Percentiles rank a stretch among this genome's conserved stretches.
Evolutionary conservation across 2,113 vertebrate genomes (phyloP).

Genomic region (Pelmatolapia mariae): DNA sequence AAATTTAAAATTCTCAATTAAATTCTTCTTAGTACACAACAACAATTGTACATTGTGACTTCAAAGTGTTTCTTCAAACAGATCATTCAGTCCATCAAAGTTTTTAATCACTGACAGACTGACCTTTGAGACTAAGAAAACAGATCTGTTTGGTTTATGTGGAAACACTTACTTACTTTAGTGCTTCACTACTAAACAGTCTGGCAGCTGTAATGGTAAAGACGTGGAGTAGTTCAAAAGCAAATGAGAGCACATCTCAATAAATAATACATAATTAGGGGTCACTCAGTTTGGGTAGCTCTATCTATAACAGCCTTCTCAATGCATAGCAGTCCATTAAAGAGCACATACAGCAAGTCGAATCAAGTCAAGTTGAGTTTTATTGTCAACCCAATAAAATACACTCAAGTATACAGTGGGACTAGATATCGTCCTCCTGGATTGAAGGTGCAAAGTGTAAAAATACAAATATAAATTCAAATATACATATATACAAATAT

Average conservation of each 20-base stretch:
- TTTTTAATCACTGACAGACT: not conserved
- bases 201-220: not conserved
- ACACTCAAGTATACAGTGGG: not conserved
- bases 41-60: not conserved
- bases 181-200: not conserved
- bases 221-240: not conserved
- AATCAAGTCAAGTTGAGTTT: not conserved
- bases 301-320: not conserved
- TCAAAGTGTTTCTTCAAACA: not conserved
- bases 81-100: not conserved
- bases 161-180: not conserved
- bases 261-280: not conserved
- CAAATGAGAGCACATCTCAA: not conserved
- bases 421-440: not conserved
- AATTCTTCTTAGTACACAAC: not conserved
- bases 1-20: not conserved
- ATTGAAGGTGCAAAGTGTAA: not conserved
- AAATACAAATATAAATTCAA: not conserved
- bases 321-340: not conserved
- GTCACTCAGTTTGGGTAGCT: not conserved
- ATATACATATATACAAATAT: not conserved
- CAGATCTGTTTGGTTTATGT: not conserved
- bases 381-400: not conserved
- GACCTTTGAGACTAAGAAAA: not conserved
- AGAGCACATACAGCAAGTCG: not conserved